Evolutionary conservation across 1,140 invertebrate genomes (phyloP).

Genomic region (Anoplolepis gracilipes): DNA sequence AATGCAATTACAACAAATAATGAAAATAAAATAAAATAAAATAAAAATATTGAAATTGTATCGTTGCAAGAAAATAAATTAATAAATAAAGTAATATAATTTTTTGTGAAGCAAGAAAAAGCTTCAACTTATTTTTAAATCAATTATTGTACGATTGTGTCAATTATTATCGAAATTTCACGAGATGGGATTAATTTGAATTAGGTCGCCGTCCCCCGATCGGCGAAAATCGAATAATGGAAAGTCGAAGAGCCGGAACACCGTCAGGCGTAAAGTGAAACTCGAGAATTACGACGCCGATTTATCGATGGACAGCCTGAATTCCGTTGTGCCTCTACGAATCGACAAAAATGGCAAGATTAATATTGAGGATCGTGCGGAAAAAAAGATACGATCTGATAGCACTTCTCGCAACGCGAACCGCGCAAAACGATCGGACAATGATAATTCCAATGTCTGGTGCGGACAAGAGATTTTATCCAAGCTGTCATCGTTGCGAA

Average conservation of each 20-base stretch:
- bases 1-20: background rate
- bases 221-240: constrained; percentile 75
- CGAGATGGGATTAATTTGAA: background rate
- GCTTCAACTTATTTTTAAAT: background rate
- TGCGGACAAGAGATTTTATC: constrained; percentile 81
- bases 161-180: background rate
- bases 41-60: background rate
- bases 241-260: constrained; percentile 76
- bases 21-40: no score
- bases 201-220: constrained; percentile 80
- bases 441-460: constrained; percentile 73
- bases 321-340: constrained; percentile 78
- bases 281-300: constrained; percentile 80
- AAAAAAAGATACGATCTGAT: background rate
- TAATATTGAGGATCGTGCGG: constrained; percentile 65
- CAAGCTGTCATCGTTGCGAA: constrained; percentile 80
- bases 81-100: constrained; percentile 3
- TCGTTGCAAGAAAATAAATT: background rate
- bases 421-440: constrained; percentile 25
- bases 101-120: background rate
- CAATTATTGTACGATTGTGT: background rate
- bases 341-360: constrained; percentile 79
- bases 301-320: constrained; percentile 82
- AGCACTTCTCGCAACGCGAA: background rate
- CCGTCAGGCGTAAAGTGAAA: constrained; percentile 72